Percentiles rank a stretch among this genome's conserved stretches.
These are phyloP conservation scores for Platalea minor DNA, from an alignment of 2,797 vertebrate species.

Conservation along the genomic window DNA sequence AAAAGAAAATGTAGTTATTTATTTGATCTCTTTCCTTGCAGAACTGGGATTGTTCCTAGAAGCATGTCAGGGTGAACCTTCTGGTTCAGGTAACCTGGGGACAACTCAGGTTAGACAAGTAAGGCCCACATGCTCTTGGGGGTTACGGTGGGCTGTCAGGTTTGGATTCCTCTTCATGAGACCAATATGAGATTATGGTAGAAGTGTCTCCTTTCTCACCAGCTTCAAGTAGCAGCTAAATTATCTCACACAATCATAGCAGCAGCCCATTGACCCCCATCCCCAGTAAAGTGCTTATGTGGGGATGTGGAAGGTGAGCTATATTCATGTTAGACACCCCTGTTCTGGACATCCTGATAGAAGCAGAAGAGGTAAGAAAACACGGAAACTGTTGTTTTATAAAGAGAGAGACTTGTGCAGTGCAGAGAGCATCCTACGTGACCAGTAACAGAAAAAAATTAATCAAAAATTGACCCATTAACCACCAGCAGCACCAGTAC, in stretches of 20 bases:
- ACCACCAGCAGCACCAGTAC: not conserved
- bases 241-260: not conserved
- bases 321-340: not conserved
- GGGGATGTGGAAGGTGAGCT: not conserved
- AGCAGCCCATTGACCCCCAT: not conserved
- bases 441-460: not conserved
- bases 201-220: not conserved
- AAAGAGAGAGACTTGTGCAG: not conserved
- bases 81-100: not conserved
- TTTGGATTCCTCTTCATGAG: not conserved
- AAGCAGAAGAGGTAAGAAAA: not conserved
- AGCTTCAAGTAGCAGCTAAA: not conserved
- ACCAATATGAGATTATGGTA: not conserved
- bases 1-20: not conserved
- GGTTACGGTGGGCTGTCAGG: not conserved
- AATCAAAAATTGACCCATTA: not conserved
- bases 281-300: not conserved
- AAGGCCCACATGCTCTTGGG: not conserved
- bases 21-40: not conserved
- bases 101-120: not conserved
- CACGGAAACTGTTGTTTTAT: not conserved
- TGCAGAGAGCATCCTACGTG: not conserved
- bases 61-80: not conserved
- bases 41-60: not conserved
- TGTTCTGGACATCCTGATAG: not conserved